Evolutionary conservation across 2,797 vertebrate genomes (phyloP).

Genomic region (Danio choprae): DNA sequence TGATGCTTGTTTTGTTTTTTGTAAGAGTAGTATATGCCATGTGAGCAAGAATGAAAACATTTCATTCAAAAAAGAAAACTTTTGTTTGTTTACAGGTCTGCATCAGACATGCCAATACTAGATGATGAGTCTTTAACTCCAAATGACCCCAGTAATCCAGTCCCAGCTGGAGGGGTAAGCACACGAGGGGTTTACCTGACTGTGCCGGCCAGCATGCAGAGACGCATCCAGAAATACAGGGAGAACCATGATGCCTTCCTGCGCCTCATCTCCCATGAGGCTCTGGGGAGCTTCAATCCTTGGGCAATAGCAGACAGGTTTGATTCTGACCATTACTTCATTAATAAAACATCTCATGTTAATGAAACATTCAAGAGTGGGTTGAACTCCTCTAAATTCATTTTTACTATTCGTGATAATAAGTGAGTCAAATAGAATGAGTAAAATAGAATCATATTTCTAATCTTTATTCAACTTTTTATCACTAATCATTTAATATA

Average conservation of each 20-base stretch:
- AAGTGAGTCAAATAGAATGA: no score
- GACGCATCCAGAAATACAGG: constrained; percentile 81
- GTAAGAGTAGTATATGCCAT: no score
- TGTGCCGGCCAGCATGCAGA: constrained; percentile 77
- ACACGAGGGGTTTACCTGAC: constrained; percentile 65
- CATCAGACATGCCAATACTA: constrained; percentile 67
- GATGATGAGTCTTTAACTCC: constrained; percentile 64
- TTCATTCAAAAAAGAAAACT: no score
- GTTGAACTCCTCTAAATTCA: neutral
- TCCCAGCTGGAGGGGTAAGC: constrained; percentile 55
- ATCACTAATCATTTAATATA: no score
- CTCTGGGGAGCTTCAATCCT: constrained; percentile 83
- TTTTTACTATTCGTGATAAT: no score
- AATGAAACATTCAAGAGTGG: neutral
- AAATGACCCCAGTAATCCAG: constrained; percentile 21
- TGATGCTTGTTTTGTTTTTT: no score
- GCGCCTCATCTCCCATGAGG: constrained; percentile 80
- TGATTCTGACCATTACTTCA: constrained; percentile 22
- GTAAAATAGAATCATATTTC: no score
- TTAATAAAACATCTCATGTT: neutral
- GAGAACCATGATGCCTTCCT: constrained; percentile 81
- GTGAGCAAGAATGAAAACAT: no score
- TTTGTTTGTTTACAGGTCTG: constrained; percentile 59
- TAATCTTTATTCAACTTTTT: no score
- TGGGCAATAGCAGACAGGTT: constrained; percentile 90